Percentiles rank a stretch among this genome's conserved stretches.
phyloP scores from a whole-genome alignment of 2,113 vertebrate species.

The Cyprinodon variegatus region DNA sequence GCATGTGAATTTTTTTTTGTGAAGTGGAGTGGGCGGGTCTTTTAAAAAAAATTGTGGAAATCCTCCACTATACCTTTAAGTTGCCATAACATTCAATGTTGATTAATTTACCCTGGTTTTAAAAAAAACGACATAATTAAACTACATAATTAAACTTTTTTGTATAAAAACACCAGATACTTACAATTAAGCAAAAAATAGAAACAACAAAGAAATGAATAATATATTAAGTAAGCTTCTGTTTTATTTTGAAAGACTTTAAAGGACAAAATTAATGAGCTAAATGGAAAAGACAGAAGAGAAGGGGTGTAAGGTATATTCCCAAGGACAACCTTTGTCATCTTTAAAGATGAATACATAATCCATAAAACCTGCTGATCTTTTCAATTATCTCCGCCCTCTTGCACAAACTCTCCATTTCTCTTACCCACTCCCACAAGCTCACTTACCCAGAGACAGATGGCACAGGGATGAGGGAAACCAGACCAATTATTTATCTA shows the following conservation, averaged over 20 bases:
- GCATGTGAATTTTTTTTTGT: too few relatives aligned
- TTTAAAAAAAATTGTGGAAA: too few relatives aligned
- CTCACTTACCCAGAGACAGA: constrained; percentile 84
- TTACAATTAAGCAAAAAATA: background rate
- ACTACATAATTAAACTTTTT: background rate
- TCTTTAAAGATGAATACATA: constrained; percentile 16
- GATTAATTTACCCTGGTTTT: too few relatives aligned
- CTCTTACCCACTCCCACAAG: constrained; percentile 21
- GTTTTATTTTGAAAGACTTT: constrained; percentile 5
- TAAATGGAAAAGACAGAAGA: background rate
- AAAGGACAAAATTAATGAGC: constrained; percentile 10
- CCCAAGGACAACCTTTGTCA: constrained; percentile 3
- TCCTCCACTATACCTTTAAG: too few relatives aligned
- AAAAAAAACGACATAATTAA: too few relatives aligned
- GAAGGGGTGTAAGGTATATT: constrained; percentile 1
- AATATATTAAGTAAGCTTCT: background rate
- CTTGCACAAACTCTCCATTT: background rate
- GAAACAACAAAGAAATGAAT: background rate
- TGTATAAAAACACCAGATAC: background rate
- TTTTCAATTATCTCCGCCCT: constrained; percentile 13
- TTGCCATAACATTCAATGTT: too few relatives aligned
- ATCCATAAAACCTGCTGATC: constrained; percentile 22
- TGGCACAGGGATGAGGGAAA: constrained; percentile 88
- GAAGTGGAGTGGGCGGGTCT: too few relatives aligned
- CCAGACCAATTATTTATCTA: constrained; percentile 98